Base-by-base conservation (phyloP, 2,888 invertebrate species). In the Drosophila demipolita region DNA sequence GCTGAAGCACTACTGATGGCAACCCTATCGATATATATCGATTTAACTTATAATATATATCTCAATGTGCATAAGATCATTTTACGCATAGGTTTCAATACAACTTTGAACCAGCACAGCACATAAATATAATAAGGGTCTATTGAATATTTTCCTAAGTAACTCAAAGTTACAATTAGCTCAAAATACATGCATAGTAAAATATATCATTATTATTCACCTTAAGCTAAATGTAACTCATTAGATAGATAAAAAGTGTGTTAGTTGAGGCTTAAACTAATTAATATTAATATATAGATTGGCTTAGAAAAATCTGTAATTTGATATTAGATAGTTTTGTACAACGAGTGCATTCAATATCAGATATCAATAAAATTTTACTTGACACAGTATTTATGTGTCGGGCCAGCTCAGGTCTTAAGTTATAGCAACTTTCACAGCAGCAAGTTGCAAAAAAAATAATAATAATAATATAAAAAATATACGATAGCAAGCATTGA, bases 371-470 rank as follows among this genome's bases (percentile, higher is more conserved):
- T 49, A 58, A 17, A 23, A 49, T 32, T 54, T 67, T 49, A 38
- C 38, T 49, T 32, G 15, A 32, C 20, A 38, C 2, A 48, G 12
- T 32, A 2, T 8, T 15, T 57, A 40, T 57, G n/a, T 40, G n/a
- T n/a, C n/a, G 36, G 35, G 20, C 29, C 35, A 38, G 66, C 57
- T 33, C 12, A 52, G 58, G 45, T 66, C 45, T 59, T 58, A 45
- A 23, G 69, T 38, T 71, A 71, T 26, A 35, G 54, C 45, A 73
- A 73, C 73, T 77, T 77, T 77, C 78, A 77, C 70, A 66, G 50
- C 64, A 52, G 35, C 70, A 70, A 69, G 69, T 70, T 69, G 71
- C 45, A 52, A 29, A 38, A 57, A 61, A 38, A 59, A 23, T 17
- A 9, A 23, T 20, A 9, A 12, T 15, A 42, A 20, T 2, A 12